Evolutionary conservation across 2,888 invertebrate genomes (phyloP), one percentile per base, ranked within the genome.

Genomic region (Plagiodera versicolora): DNA sequence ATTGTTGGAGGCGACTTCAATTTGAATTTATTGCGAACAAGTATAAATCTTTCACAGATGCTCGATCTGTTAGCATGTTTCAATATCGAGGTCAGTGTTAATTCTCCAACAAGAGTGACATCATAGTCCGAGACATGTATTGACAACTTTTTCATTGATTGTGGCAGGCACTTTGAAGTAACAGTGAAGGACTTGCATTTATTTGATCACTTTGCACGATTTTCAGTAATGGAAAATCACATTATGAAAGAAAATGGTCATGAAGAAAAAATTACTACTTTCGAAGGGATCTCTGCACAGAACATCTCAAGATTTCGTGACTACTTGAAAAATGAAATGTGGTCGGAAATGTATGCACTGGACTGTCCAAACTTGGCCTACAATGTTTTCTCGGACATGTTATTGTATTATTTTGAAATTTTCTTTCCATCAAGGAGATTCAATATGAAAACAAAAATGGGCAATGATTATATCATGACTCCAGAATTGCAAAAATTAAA

Each of bases 11-110:
- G n/a, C n/a, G n/a, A n/a, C n/a, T n/a, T n/a, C n/a, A n/a, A n/a
- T 47, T 47, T 28, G 5, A 18, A 47, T 47, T 47, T 47, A 10
- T 47, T 18, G 10, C 14, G 47, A n/a, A 2, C 47, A 5, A 47
- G 47, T 18, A 47, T 18, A 47, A 47, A 47, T 10, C 18, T 47
- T 18, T 47, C 47, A 47, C n/a, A 47, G 18, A 14, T 47, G 9
- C 47, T 47, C 3, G 47, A 47, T 47, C 47, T 47, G 18, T 18
- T 47, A 47, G 47, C 16, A 17, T 47, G 47, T 47, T 47, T 47
- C 47, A 47, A 47, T 47, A 47, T 47, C 18, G 47, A 17, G 17
- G 47, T 47, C 10, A 47, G 18, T 47, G 10, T 47, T 18, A 16
- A 28, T 28, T 28, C 28, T 28, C 28, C 28, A 47, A 47, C 47